phyloP scores from a whole-genome alignment of 2,888 invertebrate genomes.

The Hirtodrosophila histrioides region DNA sequence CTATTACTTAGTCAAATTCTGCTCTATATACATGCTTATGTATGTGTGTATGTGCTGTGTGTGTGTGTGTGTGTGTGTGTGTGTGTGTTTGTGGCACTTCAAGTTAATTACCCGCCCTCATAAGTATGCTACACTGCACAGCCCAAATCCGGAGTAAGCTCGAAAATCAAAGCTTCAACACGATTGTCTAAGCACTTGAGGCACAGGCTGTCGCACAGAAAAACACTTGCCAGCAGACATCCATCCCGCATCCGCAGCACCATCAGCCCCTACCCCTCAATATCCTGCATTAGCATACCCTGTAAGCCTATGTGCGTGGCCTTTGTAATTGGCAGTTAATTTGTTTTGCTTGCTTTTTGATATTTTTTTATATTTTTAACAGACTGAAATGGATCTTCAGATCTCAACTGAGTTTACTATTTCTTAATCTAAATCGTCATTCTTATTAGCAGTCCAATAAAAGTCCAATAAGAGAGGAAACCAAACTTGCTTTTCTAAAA shows the following conservation, averaged over 20 bases:
- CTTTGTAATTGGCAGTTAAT: no score
- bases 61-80: conserved; percentile 23
- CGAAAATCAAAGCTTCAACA: conserved; percentile 75
- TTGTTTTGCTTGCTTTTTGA: no score
- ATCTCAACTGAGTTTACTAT: no score
- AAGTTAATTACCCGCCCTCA: conserved; percentile 71
- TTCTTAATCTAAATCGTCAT: no score
- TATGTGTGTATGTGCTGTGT: background rate
- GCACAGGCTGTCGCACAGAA: conserved; percentile 29
- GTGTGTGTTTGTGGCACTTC: conserved; percentile 54
- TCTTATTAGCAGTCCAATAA: no score
- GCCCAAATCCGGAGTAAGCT: conserved; percentile 65
- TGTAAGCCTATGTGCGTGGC: no score
- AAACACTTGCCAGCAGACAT: conserved; percentile 48
- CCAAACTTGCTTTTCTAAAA: no score
- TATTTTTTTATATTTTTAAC: no score
- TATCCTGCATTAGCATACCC: conserved; percentile 1
- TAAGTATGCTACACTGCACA: conserved; percentile 58
- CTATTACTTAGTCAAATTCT: conserved; percentile 67
- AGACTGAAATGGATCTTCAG: no score
- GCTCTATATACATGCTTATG: conserved; percentile 10
- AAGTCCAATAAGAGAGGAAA: no score
- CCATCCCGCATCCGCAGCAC: conserved; percentile 31
- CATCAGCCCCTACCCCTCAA: background rate
- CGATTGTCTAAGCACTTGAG: conserved; percentile 72